Evolutionary conservation across 2,113 vertebrate species (phyloP).

Genomic region (Nycticorax nycticorax): DNA sequence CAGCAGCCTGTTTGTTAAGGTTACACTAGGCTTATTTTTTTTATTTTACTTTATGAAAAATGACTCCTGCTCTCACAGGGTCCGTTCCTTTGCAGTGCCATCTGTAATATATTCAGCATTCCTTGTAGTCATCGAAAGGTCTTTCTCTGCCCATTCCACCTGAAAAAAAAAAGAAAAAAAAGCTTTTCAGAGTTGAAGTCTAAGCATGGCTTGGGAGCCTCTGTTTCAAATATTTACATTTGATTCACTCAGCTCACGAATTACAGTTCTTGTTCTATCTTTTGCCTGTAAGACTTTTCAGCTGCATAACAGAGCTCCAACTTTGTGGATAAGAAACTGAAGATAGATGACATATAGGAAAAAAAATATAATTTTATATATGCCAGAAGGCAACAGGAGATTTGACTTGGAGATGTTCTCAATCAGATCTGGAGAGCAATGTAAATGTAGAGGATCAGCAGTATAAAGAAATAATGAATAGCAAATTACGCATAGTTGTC

Average conservation of each 20-base stretch:
- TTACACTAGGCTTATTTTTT: background rate
- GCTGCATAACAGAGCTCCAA: background rate
- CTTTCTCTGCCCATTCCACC: background rate
- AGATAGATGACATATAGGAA: background rate
- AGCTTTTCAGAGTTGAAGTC: background rate
- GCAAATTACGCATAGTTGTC: background rate
- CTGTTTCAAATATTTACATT: background rate
- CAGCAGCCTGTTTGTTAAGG: background rate
- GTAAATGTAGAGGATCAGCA: background rate
- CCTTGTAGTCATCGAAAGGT: background rate
- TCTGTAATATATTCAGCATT: background rate
- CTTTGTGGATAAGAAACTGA: background rate
- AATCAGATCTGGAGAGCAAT: conserved; percentile 14
- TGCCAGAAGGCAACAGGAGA: background rate
- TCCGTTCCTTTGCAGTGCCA: background rate
- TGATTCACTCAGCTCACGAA: background rate
- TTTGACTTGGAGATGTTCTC: conserved; percentile 34
- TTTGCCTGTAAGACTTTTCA: background rate
- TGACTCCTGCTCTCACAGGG: background rate
- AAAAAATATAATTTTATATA: background rate
- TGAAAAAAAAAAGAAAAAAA: too few species aligned
- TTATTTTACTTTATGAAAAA: background rate
- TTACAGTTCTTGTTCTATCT: background rate
- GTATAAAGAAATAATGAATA: conserved; percentile 1
- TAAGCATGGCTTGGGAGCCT: background rate